phyloP scores from a whole-genome alignment of 1,140 invertebrate genomes.

The Portunus trituberculatus region DNA sequence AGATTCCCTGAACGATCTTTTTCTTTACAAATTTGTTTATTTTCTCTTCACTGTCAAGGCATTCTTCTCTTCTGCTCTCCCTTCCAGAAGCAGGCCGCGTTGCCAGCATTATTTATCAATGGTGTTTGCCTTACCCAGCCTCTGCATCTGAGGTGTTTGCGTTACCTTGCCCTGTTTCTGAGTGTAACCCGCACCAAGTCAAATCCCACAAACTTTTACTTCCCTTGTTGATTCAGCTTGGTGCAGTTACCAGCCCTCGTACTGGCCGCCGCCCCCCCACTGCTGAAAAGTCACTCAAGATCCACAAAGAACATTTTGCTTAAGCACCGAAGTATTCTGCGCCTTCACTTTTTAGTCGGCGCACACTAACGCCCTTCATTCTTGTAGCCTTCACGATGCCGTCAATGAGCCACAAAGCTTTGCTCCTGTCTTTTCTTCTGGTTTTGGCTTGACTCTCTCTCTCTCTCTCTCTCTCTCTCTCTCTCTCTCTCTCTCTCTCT shows the following conservation, averaged over 20 bases:
- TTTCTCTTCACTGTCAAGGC: too few species aligned
- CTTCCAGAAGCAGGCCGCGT: not conserved
- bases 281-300: not conserved
- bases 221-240: not conserved
- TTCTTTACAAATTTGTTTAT: too few species aligned
- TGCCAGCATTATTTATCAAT: not conserved
- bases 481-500: too few species aligned
- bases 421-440: too few species aligned
- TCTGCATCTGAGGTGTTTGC: not conserved
- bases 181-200: not conserved
- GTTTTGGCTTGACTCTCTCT: too few species aligned
- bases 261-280: not conserved
- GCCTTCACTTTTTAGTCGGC: not conserved
- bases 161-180: not conserved
- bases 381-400: not conserved
- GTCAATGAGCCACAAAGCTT: too few species aligned
- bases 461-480: too few species aligned
- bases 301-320: not conserved
- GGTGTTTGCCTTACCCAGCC: slow-evolving; percentile 5
- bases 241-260: not conserved
- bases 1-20: too few species aligned
- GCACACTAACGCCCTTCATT: not conserved
- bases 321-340: not conserved
- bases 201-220: not conserved
- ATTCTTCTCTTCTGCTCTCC: not conserved